Conservation (phyloP, 1,140 invertebrate genomes). For the Steinernema khuongi region DNA sequence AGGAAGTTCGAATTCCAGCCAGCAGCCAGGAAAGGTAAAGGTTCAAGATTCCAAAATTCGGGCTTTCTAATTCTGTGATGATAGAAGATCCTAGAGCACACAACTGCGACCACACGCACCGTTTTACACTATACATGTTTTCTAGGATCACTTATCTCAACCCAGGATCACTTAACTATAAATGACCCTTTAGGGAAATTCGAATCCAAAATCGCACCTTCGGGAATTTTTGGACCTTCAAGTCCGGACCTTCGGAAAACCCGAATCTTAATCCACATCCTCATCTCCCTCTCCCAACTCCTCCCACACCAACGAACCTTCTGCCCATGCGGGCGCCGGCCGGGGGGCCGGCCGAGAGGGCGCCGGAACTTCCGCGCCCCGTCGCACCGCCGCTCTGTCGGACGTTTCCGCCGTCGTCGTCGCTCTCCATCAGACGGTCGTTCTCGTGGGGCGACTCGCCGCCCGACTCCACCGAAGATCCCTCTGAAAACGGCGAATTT, state of each 20-base stretch:
- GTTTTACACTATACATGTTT: too few relatives aligned
- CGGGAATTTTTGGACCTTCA: background rate
- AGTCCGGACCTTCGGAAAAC: background rate
- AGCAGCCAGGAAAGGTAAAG: too few relatives aligned
- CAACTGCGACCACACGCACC: too few relatives aligned
- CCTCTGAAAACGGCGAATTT: constrained; percentile 27
- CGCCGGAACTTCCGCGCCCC: constrained; percentile 2
- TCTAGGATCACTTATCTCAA: background rate
- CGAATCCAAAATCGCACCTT: background rate
- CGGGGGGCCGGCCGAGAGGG: constrained; percentile 26
- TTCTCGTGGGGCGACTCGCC: constrained; percentile 32
- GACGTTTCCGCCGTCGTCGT: constrained; percentile 37
- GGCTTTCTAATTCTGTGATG: too few relatives aligned
- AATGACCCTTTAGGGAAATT: background rate
- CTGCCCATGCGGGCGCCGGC: constrained; percentile 31
- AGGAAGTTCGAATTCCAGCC: too few relatives aligned
- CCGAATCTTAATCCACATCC: background rate
- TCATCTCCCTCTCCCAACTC: too few relatives aligned
- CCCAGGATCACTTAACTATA: background rate
- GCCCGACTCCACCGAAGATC: constrained; percentile 26
- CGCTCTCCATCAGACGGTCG: constrained; percentile 37
- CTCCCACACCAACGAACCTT: constrained; percentile 29
- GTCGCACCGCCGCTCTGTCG: constrained; percentile 25
- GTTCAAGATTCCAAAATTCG: too few relatives aligned
- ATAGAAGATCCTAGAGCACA: too few relatives aligned